Evolutionary conservation across 2,888 invertebrate genomes (phyloP).

Genomic region (Exocentrus adspersus): DNA sequence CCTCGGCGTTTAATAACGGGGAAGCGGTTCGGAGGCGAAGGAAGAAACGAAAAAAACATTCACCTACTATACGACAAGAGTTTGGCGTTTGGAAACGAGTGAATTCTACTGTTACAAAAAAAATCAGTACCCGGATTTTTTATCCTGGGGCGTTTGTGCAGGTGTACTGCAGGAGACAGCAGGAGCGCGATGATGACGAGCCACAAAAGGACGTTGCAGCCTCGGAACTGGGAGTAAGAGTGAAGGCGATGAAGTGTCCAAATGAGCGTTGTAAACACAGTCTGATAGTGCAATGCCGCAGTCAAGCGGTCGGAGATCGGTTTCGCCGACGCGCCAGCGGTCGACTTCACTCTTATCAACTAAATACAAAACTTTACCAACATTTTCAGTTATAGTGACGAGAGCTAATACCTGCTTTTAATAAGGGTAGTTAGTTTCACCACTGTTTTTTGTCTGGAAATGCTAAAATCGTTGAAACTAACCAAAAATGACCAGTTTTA

Average conservation of each 20-base stretch:
- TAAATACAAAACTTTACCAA: too few species aligned
- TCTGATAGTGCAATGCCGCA: slow-evolving; percentile 37
- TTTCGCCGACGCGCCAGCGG: slow-evolving; percentile 22
- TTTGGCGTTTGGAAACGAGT: too few species aligned
- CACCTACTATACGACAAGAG: slow-evolving; percentile 22
- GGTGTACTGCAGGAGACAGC: slow-evolving; percentile 9
- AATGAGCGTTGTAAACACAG: slow-evolving; percentile 46
- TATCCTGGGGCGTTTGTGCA: not conserved
- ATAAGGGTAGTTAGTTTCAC: too few species aligned
- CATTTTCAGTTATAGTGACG: too few species aligned
- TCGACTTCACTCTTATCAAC: too few species aligned
- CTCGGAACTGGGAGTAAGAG: slow-evolving; percentile 21
- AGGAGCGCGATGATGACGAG: too few species aligned
- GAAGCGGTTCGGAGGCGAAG: slow-evolving; percentile 30
- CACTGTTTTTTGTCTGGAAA: too few species aligned
- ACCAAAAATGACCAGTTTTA: too few species aligned
- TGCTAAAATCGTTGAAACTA: too few species aligned
- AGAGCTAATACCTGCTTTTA: too few species aligned
- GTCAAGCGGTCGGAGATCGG: slow-evolving; percentile 21
- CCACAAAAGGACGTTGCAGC: not conserved
- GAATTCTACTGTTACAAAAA: too few species aligned
- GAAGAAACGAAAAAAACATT: slow-evolving; percentile 19
- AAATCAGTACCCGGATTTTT: not conserved
- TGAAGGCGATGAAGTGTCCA: slow-evolving; percentile 40
- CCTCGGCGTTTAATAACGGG: slow-evolving; percentile 33